Percentiles rank a stretch among this genome's conserved stretches.
These are phyloP conservation scores for Dascillus cervinus DNA, from an alignment of 2,888 invertebrate species.

Conservation along the genomic window DNA sequence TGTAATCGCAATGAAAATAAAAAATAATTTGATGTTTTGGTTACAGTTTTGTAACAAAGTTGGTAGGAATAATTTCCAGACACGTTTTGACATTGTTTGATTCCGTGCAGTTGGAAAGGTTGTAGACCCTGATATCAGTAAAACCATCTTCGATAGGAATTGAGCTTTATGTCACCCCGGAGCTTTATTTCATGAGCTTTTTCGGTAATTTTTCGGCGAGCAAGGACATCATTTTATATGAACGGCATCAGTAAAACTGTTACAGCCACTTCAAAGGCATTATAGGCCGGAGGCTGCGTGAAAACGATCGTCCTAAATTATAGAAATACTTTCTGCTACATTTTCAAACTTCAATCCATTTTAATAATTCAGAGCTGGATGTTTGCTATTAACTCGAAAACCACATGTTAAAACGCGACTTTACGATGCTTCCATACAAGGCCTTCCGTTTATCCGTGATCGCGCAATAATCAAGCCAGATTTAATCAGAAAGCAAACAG, in stretches of 20 bases:
- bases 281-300: slow-evolving; percentile 9
- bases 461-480: slow-evolving; percentile 31
- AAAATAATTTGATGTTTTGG: no score
- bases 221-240: slow-evolving; percentile 28
- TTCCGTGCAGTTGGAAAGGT: no score
- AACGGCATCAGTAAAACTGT: slow-evolving; percentile 31
- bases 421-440: slow-evolving; percentile 9
- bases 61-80: no score
- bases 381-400: slow-evolving; percentile 7
- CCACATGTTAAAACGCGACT: slow-evolving; percentile 12
- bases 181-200: slow-evolving; percentile 28
- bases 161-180: slow-evolving; percentile 17
- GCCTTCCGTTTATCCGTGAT: slow-evolving; percentile 25
- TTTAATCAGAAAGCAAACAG: slow-evolving; percentile 34
- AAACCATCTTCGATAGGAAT: slow-evolving; percentile 15
- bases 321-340: slow-evolving; percentile 10
- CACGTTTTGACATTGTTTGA: no score
- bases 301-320: slow-evolving; percentile 11
- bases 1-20: no score
- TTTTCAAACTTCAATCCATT: slow-evolving; percentile 3
- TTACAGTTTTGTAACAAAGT: no score
- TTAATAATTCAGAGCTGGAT: neutral
- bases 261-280: slow-evolving; percentile 26
- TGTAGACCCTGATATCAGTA: no score
- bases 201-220: slow-evolving; percentile 29